These are phyloP conservation scores for Saguinus midas DNA, from an alignment of 2,113 vertebrate species.

Conservation along the genomic window DNA sequence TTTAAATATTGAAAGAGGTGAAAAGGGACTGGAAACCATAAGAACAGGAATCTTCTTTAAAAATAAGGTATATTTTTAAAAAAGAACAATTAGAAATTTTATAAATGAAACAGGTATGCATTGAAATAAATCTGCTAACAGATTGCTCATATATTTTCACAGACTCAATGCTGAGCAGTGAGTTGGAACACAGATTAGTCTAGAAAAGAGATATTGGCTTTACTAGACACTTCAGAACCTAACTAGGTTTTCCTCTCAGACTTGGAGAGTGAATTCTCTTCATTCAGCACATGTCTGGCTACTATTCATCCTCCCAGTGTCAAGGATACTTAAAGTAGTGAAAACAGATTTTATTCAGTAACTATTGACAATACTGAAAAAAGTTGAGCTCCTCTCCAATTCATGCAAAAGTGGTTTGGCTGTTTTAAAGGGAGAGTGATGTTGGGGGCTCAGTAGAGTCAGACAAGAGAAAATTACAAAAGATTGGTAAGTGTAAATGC, in stretches of 20 bases:
- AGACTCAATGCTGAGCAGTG: neutral
- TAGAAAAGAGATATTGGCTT: neutral
- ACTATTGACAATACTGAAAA: neutral
- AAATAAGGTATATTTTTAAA: neutral
- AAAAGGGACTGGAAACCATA: neutral
- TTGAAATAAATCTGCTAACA: conserved; percentile 12
- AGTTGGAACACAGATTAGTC: neutral
- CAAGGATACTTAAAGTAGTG: neutral
- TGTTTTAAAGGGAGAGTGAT: neutral
- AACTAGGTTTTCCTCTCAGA: neutral
- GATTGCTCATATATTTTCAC: neutral
- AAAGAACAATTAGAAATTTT: neutral
- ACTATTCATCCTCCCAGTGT: neutral
- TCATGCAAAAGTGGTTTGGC: neutral
- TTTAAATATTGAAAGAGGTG: conserved; percentile 28
- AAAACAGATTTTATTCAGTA: neutral
- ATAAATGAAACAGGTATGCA: neutral
- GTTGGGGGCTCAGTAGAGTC: neutral
- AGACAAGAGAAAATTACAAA: neutral
- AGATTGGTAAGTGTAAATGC: neutral
- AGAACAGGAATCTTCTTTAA: neutral
- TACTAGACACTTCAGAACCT: neutral
- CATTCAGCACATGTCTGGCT: neutral
- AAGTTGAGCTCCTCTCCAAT: neutral
- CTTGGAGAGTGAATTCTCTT: neutral